These are phyloP conservation scores for Euwallacea similis DNA, from an alignment of 1,140 invertebrate species.

Conservation along the genomic window DNA sequence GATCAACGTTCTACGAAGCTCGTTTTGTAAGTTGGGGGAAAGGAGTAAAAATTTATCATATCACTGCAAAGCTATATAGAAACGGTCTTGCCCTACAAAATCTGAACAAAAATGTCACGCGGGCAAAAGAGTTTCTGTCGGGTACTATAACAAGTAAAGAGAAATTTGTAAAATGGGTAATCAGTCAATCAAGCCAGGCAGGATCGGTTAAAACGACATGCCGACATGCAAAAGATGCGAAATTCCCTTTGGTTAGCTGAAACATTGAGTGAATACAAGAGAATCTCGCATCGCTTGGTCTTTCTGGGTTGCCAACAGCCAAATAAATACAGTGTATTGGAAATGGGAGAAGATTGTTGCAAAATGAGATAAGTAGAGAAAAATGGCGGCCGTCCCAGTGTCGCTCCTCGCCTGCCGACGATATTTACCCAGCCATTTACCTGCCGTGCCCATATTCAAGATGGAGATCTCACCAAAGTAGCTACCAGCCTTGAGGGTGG, in stretches of 20 bases:
- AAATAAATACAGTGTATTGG: conserved; percentile 2
- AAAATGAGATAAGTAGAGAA: conserved; percentile 18
- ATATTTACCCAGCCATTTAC: conserved; percentile 94
- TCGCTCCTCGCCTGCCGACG: conserved; percentile 56
- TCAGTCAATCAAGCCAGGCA: conserved; percentile 34
- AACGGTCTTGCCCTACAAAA: no score
- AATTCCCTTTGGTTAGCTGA: conserved; percentile 8
- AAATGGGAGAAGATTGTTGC: background rate
- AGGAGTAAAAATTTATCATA: no score
- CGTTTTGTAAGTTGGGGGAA: no score
- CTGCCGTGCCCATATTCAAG: conserved; percentile 99
- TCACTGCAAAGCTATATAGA: no score
- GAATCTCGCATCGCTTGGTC: conserved; percentile 16
- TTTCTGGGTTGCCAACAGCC: conserved; percentile 21
- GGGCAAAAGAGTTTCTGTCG: no score
- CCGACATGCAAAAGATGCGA: conserved; percentile 32
- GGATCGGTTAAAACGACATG: conserved; percentile 41
- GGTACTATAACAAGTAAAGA: no score
- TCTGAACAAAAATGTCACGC: no score
- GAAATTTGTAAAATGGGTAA: conserved; percentile 21
- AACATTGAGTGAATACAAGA: background rate
- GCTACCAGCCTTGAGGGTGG: conserved; percentile 93
- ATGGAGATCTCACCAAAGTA: conserved; percentile 99
- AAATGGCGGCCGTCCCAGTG: conserved; percentile 35
- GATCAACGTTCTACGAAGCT: conserved; percentile 1